Evolutionary conservation across 2,113 vertebrate genomes (phyloP).

Genomic region (Lepus americanus): DNA sequence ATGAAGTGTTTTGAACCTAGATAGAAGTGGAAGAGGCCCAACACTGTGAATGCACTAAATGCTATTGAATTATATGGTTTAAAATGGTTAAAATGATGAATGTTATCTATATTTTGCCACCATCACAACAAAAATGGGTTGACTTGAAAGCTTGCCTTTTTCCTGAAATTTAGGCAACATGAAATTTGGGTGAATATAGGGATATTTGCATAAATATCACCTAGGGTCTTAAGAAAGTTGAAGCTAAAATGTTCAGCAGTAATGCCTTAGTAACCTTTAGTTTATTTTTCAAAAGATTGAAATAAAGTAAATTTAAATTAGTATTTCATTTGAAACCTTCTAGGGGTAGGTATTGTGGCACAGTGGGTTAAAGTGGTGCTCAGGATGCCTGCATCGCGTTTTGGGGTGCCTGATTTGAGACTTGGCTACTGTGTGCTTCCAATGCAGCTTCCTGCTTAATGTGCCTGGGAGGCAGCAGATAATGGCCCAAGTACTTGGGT

Average conservation of each 20-base stretch:
- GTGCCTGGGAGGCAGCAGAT: too few species aligned
- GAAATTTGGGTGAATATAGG: neutral
- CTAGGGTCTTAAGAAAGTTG: neutral
- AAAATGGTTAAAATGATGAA: too few species aligned
- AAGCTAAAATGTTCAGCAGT: neutral
- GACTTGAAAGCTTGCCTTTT: neutral
- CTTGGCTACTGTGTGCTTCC: too few species aligned
- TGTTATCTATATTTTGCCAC: neutral
- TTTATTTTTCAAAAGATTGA: neutral
- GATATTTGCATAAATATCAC: neutral
- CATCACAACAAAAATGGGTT: neutral
- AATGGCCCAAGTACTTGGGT: too few species aligned
- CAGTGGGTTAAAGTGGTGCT: too few species aligned
- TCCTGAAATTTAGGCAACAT: neutral
- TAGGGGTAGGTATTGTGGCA: neutral
- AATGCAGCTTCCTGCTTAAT: too few species aligned
- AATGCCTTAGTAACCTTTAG: neutral
- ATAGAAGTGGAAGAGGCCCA: neutral
- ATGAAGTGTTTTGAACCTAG: neutral
- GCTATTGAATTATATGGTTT: too few species aligned
- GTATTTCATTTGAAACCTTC: neutral
- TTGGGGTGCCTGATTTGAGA: too few species aligned
- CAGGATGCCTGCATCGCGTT: too few species aligned
- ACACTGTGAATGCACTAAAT: too few species aligned
- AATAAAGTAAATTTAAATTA: slow-evolving; percentile 33